Base-by-base conservation (phyloP, 2,797 vertebrate species). In the Lutjanus campechanus region DNA sequence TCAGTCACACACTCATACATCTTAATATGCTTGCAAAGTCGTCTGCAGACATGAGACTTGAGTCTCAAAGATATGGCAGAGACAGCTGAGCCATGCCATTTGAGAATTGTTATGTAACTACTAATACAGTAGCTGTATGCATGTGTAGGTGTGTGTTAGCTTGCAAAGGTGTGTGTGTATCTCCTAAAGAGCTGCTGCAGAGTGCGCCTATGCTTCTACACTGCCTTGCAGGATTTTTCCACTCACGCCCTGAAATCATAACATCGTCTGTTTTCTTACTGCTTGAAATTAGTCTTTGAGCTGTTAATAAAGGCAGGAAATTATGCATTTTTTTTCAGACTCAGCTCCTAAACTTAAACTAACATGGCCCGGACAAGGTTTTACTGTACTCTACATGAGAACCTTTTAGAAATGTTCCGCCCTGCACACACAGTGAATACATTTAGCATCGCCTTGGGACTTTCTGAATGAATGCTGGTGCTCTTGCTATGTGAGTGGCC, bases 281-380 rank as follows among this genome's bases (percentile, higher is more conserved):
- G 73, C 77, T 63, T 68, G 56, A 62, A 5, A 60, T 74, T 2
- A 22, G 79, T 77, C 82, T 87, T 79, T 76, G 83, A 89, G 80
- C 72, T 51, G 73, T 69, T 85, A 85, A 89, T 92, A 85, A 87
- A 83, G 75, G 53, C 82, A 88, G 88, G 87, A 90, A 89, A 86
- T 87, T 16, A 59, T 72, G 59, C 29, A 25, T 77, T 82, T 91
- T n/a, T 29, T 82, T 75, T 64, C 56, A 50, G n/a, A 36, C 68
- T 69, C 20, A 22, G 29, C 67, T 70, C 65, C n/a, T 69, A 46
- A 83, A 84, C 54, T 83, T 74, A 85, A 88, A 72, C 65, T 41
- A 89, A 87, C 88, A 83, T 0, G 15, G 65, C 3, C 22, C 10
- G 75, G 73, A 92, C 88, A 92, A 88, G 84, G 87, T 77, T 81